A percentile compares a stretch with the other conserved stretches of the same genome.
These are phyloP conservation scores for Seira musarum DNA, from an alignment of 2,888 invertebrate species.

Conservation along the genomic window DNA sequence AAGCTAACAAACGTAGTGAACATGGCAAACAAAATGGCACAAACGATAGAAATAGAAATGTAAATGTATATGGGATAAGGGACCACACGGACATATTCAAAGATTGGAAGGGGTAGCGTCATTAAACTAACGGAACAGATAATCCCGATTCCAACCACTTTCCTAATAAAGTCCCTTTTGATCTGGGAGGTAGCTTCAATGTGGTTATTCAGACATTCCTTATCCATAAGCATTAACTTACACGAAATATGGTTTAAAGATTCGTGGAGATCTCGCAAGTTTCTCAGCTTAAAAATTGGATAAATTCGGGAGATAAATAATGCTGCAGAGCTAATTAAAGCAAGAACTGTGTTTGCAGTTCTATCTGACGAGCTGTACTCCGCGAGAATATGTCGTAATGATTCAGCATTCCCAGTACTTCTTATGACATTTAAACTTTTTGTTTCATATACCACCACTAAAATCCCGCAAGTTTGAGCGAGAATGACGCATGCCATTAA, in stretches of 20 bases:
- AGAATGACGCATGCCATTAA: neutral
- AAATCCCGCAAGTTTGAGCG: neutral
- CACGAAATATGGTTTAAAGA: neutral
- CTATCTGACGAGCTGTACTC: neutral
- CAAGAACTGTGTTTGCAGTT: neutral
- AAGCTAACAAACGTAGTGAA: no score
- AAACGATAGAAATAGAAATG: no score
- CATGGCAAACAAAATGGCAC: no score
- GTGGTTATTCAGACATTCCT: no score
- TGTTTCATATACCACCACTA: neutral
- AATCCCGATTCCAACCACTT: no score
- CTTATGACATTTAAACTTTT: neutral
- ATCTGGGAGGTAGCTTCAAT: no score
- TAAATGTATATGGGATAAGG: no score
- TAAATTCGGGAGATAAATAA: neutral
- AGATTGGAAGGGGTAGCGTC: no score
- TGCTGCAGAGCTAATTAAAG: neutral
- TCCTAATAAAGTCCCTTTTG: no score
- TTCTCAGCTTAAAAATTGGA: neutral
- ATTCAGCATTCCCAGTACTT: neutral
- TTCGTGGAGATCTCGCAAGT: neutral
- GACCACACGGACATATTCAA: no score
- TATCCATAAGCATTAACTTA: neutral
- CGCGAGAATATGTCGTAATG: neutral
- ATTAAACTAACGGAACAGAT: no score